Conservation (phyloP, 2,797 vertebrate species). For the Acanthurus lineatus region DNA sequence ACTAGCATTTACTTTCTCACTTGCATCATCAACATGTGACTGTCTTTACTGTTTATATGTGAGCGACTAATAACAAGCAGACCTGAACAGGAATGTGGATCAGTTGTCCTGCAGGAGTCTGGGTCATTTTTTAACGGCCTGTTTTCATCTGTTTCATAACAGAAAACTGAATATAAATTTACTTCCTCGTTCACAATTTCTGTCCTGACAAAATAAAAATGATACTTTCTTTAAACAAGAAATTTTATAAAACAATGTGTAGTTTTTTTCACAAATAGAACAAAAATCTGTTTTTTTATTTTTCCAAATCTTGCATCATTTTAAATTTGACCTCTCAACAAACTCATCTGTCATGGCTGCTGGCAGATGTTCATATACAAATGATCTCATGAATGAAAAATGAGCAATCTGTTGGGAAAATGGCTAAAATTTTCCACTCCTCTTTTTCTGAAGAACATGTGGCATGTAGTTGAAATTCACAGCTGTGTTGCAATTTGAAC, state of each 20-base stretch:
- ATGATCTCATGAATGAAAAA: constrained; percentile 22
- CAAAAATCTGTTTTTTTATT: background rate
- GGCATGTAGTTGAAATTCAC: constrained; percentile 27
- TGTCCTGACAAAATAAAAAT: background rate
- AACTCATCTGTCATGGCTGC: background rate
- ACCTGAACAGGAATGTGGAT: background rate
- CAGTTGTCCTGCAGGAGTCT: background rate
- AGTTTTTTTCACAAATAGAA: background rate
- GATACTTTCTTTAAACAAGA: background rate
- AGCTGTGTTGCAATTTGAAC: background rate
- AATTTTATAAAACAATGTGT: background rate
- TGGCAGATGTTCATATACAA: background rate
- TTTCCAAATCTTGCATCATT: background rate
- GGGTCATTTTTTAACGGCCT: constrained; percentile 10
- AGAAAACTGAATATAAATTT: background rate
- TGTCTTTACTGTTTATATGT: background rate
- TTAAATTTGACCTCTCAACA: background rate
- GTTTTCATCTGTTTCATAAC: constrained; percentile 1
- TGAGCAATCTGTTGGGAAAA: background rate
- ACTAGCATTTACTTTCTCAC: background rate
- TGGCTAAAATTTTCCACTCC: constrained; percentile 8
- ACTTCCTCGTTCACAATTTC: background rate
- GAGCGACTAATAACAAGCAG: constrained; percentile 25
- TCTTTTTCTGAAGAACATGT: constrained; percentile 1
- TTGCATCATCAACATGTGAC: background rate